phyloP scores from a whole-genome alignment of 2,888 invertebrate species.

The Yponomeuta evonymella region DNA sequence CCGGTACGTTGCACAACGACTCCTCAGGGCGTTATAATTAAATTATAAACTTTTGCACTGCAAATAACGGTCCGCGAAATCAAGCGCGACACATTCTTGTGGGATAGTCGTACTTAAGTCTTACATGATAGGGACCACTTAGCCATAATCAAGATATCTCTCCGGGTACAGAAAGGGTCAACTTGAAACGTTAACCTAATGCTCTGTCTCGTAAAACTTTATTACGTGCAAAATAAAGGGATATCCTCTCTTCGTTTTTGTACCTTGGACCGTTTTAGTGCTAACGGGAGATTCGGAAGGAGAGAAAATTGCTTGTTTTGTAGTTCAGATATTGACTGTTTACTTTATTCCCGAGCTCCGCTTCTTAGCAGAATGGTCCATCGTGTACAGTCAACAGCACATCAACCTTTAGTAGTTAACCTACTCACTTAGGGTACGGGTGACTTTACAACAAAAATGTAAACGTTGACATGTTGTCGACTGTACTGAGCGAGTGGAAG shows the following conservation, averaged over 20 bases:
- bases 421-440: too few relatives aligned
- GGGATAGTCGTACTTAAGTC: neutral
- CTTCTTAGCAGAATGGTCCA: too few relatives aligned
- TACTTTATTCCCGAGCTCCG: neutral
- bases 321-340: neutral
- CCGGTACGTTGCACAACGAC: constrained; percentile 41
- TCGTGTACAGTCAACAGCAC: too few relatives aligned
- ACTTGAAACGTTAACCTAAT: constrained; percentile 63
- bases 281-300: neutral
- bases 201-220: constrained; percentile 68
- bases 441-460: too few relatives aligned
- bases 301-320: neutral
- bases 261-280: constrained; percentile 27
- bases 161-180: constrained; percentile 47
- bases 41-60: constrained; percentile 68
- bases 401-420: too few relatives aligned
- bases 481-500: too few relatives aligned
- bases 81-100: neutral
- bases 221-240: constrained; percentile 72
- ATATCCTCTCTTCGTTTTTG: constrained; percentile 59
- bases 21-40: constrained; percentile 70
- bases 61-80: constrained; percentile 24
- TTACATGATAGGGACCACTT: neutral
- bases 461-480: too few relatives aligned
- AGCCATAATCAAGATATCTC: neutral